Conservation (phyloP, 2,888 invertebrate species). For the Pandemis corylana region DNA sequence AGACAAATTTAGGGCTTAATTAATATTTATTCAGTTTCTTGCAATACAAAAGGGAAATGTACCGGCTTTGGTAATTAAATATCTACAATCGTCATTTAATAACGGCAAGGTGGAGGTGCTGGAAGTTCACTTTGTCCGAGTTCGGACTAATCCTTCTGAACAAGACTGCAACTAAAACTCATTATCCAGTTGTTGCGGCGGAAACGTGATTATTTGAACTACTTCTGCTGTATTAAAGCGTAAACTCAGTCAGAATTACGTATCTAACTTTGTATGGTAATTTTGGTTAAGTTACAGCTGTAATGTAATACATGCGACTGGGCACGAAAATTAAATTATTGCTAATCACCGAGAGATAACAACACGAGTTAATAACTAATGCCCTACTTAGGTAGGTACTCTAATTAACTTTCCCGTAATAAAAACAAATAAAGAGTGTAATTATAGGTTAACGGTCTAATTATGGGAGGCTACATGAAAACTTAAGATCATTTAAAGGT, state of each 20-base stretch:
- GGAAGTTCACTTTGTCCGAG: slow-evolving; percentile 8
- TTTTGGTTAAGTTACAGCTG: not conserved
- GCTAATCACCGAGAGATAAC: not conserved
- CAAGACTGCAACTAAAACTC: slow-evolving; percentile 23
- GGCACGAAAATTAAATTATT: not conserved
- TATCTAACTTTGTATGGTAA: not conserved
- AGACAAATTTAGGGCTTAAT: not conserved
- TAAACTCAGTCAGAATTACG: not conserved
- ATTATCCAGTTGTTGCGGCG: slow-evolving; percentile 15
- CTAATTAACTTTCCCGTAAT: not conserved
- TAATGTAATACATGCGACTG: not conserved
- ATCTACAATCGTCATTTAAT: slow-evolving; percentile 11
- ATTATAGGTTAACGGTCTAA: not conserved
- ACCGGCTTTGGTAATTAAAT: not conserved
- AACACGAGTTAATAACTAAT: not conserved
- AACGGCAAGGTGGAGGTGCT: slow-evolving; percentile 17
- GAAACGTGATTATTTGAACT: slow-evolving; percentile 18
- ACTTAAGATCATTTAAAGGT: too few species aligned
- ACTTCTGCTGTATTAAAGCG: not conserved
- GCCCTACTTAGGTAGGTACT: not conserved
- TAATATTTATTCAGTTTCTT: not conserved
- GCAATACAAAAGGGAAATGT: not conserved
- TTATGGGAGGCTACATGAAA: not conserved
- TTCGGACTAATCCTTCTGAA: slow-evolving; percentile 11
- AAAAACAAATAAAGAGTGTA: not conserved